phyloP scores from a whole-genome alignment of 1,140 invertebrate species.

The silkworm (Bombyx mori) region DNA sequence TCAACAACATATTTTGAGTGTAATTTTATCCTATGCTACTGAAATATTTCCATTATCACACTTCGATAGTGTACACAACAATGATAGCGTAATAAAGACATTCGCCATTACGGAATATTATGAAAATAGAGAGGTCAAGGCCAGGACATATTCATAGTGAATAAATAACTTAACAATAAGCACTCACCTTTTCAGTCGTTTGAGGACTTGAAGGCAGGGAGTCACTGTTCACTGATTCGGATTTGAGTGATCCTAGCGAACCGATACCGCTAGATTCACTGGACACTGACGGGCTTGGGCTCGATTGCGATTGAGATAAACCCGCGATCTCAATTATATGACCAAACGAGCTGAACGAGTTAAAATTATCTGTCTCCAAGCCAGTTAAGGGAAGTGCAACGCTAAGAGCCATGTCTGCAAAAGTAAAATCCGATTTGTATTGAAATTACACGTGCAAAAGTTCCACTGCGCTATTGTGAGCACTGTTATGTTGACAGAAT shows the following conservation, averaged over 20 bases:
- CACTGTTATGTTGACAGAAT: slow-evolving; percentile 62
- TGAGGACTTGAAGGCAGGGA: slow-evolving; percentile 69
- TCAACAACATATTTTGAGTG: too few species aligned
- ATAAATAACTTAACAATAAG: slow-evolving; percentile 35
- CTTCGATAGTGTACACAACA: slow-evolving; percentile 52
- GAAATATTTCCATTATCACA: slow-evolving; percentile 47
- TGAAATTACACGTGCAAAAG: slow-evolving; percentile 62
- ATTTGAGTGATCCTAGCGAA: slow-evolving; percentile 65
- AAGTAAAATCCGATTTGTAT: slow-evolving; percentile 42
- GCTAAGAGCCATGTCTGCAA: slow-evolving; percentile 70
- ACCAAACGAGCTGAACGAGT: slow-evolving; percentile 60
- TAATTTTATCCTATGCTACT: slow-evolving; percentile 10
- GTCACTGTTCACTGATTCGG: slow-evolving; percentile 64
- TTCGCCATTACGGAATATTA: slow-evolving; percentile 70
- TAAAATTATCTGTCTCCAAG: slow-evolving; percentile 66
- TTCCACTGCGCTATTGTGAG: slow-evolving; percentile 38
- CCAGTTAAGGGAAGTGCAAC: slow-evolving; percentile 64
- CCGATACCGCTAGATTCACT: slow-evolving; percentile 70
- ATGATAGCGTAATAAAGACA: slow-evolving; percentile 55
- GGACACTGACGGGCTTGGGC: slow-evolving; percentile 65
- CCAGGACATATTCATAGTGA: slow-evolving; percentile 65
- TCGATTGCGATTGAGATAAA: slow-evolving; percentile 59
- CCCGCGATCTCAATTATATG: slow-evolving; percentile 69
- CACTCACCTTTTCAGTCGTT: slow-evolving; percentile 65
- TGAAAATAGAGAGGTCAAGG: slow-evolving; percentile 71